Base-by-base conservation (phyloP, 35 echinoderm and acorn worm species). In the Ptychodera flava region DNA sequence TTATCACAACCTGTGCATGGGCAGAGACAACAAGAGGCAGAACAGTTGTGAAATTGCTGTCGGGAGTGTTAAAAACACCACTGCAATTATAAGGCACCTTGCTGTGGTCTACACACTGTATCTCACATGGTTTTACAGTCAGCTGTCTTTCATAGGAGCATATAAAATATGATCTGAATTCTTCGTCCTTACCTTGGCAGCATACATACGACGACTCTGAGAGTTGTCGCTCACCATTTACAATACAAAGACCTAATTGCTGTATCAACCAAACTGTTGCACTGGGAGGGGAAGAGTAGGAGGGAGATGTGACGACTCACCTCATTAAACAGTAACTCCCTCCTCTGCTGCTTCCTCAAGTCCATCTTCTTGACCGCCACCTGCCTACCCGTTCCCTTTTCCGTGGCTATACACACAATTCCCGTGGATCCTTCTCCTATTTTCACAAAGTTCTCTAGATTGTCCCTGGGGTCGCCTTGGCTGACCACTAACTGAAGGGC, bases 361-460 rank as follows among this genome's bases (percentile, higher is more conserved):
- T 99, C 96, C 96, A 99, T 99, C 93, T 99, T 99, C 89, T 99
- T 99, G 0, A 99, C 96, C 45, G 96, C 96, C 6, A 99, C 96
- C 79, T 99, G 96, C 77, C 96, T 80, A 6, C 93, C 93, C 1
- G 88, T 90, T 28, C 77, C 32, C 14, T 82, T 36, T 88, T 99
- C 96, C 28, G 96, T 99, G 28, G 96, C 96, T 10, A 99, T 94
- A 38, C 96, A 99, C 16, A 99, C 96, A 32, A 99, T 99, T 27
- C 96, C 96, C 16, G 96, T 99, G 0, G 96, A 99, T 22, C 96
- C 96, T 36, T 99, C 96, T 28, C 96, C 96, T 36, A 99, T 99
- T 85, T 99, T 99, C n/a, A 99, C 93, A 94, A 99, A 99, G 32
- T 99, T 94, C 29, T 92, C 90, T 79, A 94, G 78, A 33, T 77